Conservation (phyloP, 1,140 invertebrate genomes). For the Chironomus striatipennis region DNA sequence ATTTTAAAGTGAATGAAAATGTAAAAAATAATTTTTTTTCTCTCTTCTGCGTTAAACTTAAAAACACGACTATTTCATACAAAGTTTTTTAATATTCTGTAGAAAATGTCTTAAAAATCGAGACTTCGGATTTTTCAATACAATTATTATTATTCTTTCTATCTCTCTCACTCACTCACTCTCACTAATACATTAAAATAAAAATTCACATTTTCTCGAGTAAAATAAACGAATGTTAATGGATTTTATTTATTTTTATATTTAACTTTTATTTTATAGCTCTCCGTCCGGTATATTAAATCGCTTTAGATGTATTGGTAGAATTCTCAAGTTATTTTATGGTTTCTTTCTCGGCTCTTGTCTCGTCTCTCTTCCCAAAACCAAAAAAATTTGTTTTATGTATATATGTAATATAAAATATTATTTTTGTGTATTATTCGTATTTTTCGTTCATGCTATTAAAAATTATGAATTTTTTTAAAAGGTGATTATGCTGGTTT, state of each 20-base stretch:
- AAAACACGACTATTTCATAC: constrained; percentile 22
- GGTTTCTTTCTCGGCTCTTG: constrained; percentile 1
- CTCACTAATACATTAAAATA: constrained; percentile 20
- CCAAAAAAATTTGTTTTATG: not conserved
- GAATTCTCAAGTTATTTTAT: constrained; percentile 1
- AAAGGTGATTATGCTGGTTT: constrained; percentile 7
- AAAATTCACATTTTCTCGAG: not conserved
- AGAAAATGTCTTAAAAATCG: constrained; percentile 19
- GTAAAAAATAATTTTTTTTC: not conserved
- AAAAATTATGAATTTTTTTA: constrained; percentile 12
- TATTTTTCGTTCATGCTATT: constrained; percentile 1
- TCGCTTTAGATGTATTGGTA: not conserved
- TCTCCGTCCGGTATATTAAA: constrained; percentile 18
- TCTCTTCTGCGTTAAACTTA: constrained; percentile 15
- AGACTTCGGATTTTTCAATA: constrained; percentile 13
- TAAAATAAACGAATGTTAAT: constrained; percentile 19
- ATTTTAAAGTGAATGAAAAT: no score
- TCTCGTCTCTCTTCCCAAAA: not conserved
- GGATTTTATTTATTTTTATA: constrained; percentile 21
- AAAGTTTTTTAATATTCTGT: constrained; percentile 23
- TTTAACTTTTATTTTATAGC: constrained; percentile 23
- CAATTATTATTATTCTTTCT: not conserved
- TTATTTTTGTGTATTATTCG: not conserved
- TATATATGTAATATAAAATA: not conserved
- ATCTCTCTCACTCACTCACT: not conserved